Evolutionary conservation across 2,888 invertebrate species (phyloP), one percentile per base, ranked within the genome.

Genomic region (Tanypteryx hageni): DNA sequence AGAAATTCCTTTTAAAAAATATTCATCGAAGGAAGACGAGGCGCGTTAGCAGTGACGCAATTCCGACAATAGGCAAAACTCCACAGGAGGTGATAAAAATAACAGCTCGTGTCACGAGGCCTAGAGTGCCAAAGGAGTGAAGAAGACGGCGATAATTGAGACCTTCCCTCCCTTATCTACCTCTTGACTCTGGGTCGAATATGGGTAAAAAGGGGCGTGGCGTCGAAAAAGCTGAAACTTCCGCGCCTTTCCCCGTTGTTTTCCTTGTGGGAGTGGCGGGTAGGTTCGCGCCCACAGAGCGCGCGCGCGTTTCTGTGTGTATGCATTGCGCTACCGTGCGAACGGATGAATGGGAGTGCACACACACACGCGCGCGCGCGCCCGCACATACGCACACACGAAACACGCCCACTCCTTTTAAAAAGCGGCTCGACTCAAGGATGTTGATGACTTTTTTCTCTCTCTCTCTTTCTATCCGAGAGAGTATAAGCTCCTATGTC

Each of bases 281-380:
- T 76, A 27, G 27, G 22, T 76, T 13, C 76, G 76, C 76, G 76
- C 76, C 76, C 76, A 76, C 76, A 27, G 18, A 22, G 13, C 76
- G 76, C 27, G 76, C 76, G 22, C 76, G 76, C 13, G 76, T 76
- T 76, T 76, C 13, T 22, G 27, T 27, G 44, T 44, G 44, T 76
- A 27, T 76, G 27, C 76, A 27, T 27, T 16, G 76, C n/a, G 76
- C 76, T 76, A 76, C 76, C 76, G 76, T 76, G 76, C 76, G 76
- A 76, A 27, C 22, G 76, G 76, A 76, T 76, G 76, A 76, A 76
- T 76, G 76, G 76, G 27, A 76, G 27, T 76, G 76, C 76, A 76
- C 76, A 76, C 76, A 76, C 27, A 22, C 22, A 5, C 27, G 11
- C 27, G 2, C 10, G 27, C n/a, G 11, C n/a, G 14, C 61, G 76